Conservation (phyloP, 2,113 vertebrate species). For the Otolemur garnettii region DNA sequence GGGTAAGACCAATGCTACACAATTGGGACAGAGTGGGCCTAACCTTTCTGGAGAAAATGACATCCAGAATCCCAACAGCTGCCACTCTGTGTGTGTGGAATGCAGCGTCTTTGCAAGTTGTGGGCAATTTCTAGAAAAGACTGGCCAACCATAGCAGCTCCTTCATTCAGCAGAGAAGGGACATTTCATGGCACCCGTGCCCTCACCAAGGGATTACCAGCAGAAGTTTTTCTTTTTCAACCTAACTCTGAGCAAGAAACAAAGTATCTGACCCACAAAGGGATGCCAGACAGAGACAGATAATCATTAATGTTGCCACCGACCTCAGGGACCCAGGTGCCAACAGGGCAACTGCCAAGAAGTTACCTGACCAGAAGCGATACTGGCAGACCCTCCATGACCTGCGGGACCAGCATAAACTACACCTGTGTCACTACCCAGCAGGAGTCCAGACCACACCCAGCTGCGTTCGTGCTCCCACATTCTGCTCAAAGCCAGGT, state of each 20-base stretch:
- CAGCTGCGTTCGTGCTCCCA: accelerated
- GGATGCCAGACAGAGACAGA: neutral
- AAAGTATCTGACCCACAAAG: neutral
- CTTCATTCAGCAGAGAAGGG: neutral
- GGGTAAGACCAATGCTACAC: no score
- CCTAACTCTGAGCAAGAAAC: no score
- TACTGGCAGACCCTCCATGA: accelerated
- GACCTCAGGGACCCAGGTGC: neutral
- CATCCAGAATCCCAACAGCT: neutral
- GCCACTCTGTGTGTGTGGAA: accelerated
- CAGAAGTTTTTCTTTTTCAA: neutral
- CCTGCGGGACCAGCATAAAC: accelerated
- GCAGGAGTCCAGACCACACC: neutral
- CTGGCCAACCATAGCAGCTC: neutral
- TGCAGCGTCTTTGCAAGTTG: accelerated
- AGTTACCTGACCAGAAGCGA: neutral
- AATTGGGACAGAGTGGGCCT: neutral
- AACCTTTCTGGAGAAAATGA: neutral
- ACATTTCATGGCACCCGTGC: accelerated
- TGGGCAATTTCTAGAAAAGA: neutral
- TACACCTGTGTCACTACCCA: neutral
- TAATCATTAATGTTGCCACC: accelerated
- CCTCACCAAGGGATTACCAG: accelerated
- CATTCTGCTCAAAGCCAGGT: neutral
- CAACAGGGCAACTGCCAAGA: accelerated